phyloP scores from a whole-genome alignment of 2,888 invertebrate genomes.

The Xanthorhoe designata region DNA sequence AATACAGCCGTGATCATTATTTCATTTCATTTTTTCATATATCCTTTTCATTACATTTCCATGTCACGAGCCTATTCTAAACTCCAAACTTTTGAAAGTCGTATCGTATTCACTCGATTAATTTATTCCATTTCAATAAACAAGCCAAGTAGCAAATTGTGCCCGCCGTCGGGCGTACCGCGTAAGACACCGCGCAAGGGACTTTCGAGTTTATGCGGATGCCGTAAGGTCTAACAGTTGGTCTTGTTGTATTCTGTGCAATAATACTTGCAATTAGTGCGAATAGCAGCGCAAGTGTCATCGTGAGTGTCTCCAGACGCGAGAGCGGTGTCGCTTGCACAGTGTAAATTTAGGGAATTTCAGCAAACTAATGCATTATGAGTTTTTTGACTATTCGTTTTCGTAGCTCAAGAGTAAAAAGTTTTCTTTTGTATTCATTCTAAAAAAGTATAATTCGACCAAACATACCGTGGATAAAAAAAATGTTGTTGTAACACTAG shows the following conservation, averaged over 20 bases:
- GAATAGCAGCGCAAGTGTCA: slow-evolving; percentile 61
- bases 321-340: slow-evolving; percentile 45
- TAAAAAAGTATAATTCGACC: no score
- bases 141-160: slow-evolving; percentile 40
- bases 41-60: neutral
- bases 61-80: slow-evolving; percentile 11
- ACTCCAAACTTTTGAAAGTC: slow-evolving; percentile 24
- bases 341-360: slow-evolving; percentile 33
- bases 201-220: slow-evolving; percentile 21
- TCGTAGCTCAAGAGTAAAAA: neutral
- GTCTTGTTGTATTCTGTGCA: slow-evolving; percentile 44
- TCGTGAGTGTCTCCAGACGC: slow-evolving; percentile 52
- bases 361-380: neutral
- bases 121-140: slow-evolving; percentile 40
- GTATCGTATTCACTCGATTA: slow-evolving; percentile 34
- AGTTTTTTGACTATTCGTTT: neutral
- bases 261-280: slow-evolving; percentile 67
- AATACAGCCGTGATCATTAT: no score
- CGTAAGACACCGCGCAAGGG: slow-evolving; percentile 7
- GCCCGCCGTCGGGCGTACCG: slow-evolving; percentile 34
- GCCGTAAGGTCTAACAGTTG: slow-evolving; percentile 13
- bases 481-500: no score
- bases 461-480: no score
- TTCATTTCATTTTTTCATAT: no score
- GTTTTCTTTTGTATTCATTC: no score